Conservation (phyloP, 2,888 invertebrate species). For the Thereva nobilitata region DNA sequence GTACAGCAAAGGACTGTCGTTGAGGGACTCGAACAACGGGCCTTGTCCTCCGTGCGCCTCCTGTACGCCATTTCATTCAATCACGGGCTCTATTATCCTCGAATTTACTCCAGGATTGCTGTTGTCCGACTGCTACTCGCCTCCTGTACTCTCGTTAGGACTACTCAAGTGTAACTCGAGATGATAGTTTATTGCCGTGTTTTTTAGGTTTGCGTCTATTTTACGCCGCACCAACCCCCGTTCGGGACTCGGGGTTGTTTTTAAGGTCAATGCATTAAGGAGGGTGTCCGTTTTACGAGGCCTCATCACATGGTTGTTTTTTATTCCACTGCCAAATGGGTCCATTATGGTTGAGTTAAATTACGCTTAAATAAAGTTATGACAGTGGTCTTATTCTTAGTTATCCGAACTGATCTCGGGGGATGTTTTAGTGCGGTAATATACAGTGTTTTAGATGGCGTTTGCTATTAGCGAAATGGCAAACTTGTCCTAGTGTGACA, state of each 20-base stretch:
- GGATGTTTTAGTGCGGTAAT: conserved; percentile 40
- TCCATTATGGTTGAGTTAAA: conserved; percentile 47
- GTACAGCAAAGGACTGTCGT: neutral
- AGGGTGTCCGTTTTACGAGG: conserved; percentile 40
- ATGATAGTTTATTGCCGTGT: conserved; percentile 44
- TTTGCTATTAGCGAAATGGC: conserved; percentile 39
- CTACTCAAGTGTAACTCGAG: conserved; percentile 42
- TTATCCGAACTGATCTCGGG: conserved; percentile 21
- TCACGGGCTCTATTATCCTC: conserved; percentile 1
- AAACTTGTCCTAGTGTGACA: conserved; percentile 24
- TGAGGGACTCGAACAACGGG: too few species aligned
- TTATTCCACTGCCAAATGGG: conserved; percentile 42
- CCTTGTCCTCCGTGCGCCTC: neutral
- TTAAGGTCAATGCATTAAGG: conserved; percentile 39
- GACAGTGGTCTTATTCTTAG: conserved; percentile 41
- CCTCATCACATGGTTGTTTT: conserved; percentile 27
- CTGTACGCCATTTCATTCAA: neutral
- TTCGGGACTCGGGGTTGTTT: conserved; percentile 28
- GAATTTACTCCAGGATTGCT: neutral
- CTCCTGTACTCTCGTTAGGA: neutral
- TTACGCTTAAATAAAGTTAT: conserved; percentile 48
- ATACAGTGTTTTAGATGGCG: conserved; percentile 36
- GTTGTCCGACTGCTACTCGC: neutral
- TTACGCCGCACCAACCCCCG: conserved; percentile 18
- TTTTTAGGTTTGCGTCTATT: conserved; percentile 24